These are phyloP conservation scores for Lipotes vexillifer DNA, from an alignment of 2,113 vertebrate species.

Conservation along the genomic window DNA sequence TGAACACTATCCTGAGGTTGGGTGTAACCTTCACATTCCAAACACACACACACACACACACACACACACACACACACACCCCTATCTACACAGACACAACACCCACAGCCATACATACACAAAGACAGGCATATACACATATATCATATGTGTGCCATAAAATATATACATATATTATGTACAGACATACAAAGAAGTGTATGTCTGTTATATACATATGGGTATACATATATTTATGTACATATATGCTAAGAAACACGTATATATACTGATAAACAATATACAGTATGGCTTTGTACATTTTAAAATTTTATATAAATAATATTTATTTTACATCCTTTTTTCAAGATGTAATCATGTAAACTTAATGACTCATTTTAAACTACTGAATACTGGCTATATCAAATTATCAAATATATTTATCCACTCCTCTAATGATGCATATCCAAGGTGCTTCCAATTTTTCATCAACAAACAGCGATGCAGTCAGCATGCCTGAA, in stretches of 20 bases:
- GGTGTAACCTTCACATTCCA: not conserved
- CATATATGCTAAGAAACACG: not conserved
- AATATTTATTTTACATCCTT: not conserved
- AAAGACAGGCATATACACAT: not conserved
- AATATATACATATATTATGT: not conserved
- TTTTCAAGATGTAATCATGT: not conserved
- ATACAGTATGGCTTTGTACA: not conserved
- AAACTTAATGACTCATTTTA: slow-evolving; percentile 9
- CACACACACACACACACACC: not conserved
- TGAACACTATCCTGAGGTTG: not conserved
- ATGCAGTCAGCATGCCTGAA: not conserved
- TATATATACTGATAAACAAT: not conserved
- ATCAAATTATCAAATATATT: not conserved
- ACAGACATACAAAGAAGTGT: not conserved
- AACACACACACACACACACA: not conserved
- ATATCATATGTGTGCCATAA: not conserved
- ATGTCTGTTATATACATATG: not conserved
- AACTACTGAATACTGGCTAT: not conserved
- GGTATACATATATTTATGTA: not conserved
- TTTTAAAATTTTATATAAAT: not conserved
- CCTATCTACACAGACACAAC: not conserved
- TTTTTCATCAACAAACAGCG: not conserved
- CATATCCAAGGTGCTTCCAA: not conserved
- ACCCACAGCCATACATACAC: not conserved
- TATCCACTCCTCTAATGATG: not conserved